Percentiles rank a stretch among this genome's conserved stretches.
Evolutionary conservation across 2,797 vertebrate species (phyloP).

Genomic region (Prunella strophiata): DNA sequence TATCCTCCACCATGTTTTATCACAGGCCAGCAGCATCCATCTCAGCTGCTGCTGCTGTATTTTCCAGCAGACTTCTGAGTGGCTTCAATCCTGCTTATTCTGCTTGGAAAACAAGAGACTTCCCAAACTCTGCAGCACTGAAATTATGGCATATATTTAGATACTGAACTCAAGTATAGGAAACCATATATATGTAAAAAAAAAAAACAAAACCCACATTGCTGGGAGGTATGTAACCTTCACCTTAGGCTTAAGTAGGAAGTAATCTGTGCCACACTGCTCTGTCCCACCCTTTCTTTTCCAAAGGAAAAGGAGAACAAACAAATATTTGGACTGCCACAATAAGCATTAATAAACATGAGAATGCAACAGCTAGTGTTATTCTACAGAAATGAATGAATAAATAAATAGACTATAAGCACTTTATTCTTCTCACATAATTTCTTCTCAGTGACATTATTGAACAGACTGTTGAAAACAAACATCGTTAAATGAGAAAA

Average conservation of each 20-base stretch:
- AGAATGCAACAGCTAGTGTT: slow-evolving; percentile 75
- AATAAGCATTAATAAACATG: slow-evolving; percentile 78
- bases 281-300: slow-evolving; percentile 43
- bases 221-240: slow-evolving; percentile 33
- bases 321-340: slow-evolving; percentile 68
- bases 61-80: slow-evolving; percentile 43
- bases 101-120: slow-evolving; percentile 1
- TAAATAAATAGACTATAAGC: slow-evolving; percentile 80
- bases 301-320: slow-evolving; percentile 55
- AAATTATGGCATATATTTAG: slow-evolving; percentile 2
- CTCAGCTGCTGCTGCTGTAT: neutral
- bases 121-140: neutral
- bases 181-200: neutral
- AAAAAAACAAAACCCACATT: neutral
- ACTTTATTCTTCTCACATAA: slow-evolving; percentile 85
- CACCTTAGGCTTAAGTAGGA: slow-evolving; percentile 46
- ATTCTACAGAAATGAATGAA: slow-evolving; percentile 81
- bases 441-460: slow-evolving; percentile 82
- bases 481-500: slow-evolving; percentile 84
- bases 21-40: neutral
- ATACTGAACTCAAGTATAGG: neutral
- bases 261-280: slow-evolving; percentile 35
- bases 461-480: slow-evolving; percentile 85
- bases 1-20: slow-evolving; percentile 7
- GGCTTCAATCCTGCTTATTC: neutral